phyloP scores from a whole-genome alignment of 2,797 vertebrate species.

The Antennarius maculatus region DNA sequence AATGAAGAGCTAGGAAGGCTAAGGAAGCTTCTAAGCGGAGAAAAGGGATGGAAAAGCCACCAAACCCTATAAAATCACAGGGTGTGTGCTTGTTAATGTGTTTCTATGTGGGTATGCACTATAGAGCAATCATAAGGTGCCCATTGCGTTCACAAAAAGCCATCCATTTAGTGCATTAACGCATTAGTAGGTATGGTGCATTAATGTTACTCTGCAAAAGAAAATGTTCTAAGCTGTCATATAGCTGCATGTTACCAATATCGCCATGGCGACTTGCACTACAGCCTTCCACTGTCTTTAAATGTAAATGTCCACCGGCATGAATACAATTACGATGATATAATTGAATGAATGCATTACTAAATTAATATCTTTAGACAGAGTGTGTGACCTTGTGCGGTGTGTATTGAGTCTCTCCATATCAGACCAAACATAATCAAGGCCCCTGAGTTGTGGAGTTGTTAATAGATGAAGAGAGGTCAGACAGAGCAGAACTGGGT shows the following conservation, averaged over 20 bases:
- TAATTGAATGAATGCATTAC: slow-evolving; percentile 56
- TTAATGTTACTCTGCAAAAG: slow-evolving; percentile 49
- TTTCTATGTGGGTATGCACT: slow-evolving; percentile 10
- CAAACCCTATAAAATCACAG: slow-evolving; percentile 57
- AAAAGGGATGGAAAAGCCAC: slow-evolving; percentile 44
- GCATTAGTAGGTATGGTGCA: slow-evolving; percentile 54
- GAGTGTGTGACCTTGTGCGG: slow-evolving; percentile 45
- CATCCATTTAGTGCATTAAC: slow-evolving; percentile 59
- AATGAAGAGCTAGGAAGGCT: slow-evolving; percentile 56
- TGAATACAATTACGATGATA: slow-evolving; percentile 47
- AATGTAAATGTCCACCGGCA: slow-evolving; percentile 30
- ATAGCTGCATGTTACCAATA: slow-evolving; percentile 4
- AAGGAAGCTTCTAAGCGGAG: slow-evolving; percentile 50
- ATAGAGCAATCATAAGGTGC: slow-evolving; percentile 50
- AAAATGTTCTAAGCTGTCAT: slow-evolving; percentile 41
- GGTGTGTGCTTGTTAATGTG: slow-evolving; percentile 35
- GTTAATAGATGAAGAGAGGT: slow-evolving; percentile 70
- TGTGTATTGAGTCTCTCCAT: slow-evolving; percentile 59
- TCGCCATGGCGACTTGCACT: slow-evolving; percentile 11
- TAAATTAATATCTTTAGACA: slow-evolving; percentile 47
- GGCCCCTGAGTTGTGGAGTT: slow-evolving; percentile 68
- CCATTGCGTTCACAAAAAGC: slow-evolving; percentile 50
- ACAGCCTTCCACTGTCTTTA: slow-evolving; percentile 10
- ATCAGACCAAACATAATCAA: slow-evolving; percentile 58
- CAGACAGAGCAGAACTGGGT: slow-evolving; percentile 59